Conservation (phyloP, 2,888 invertebrate species). For the Patella depressa region DNA sequence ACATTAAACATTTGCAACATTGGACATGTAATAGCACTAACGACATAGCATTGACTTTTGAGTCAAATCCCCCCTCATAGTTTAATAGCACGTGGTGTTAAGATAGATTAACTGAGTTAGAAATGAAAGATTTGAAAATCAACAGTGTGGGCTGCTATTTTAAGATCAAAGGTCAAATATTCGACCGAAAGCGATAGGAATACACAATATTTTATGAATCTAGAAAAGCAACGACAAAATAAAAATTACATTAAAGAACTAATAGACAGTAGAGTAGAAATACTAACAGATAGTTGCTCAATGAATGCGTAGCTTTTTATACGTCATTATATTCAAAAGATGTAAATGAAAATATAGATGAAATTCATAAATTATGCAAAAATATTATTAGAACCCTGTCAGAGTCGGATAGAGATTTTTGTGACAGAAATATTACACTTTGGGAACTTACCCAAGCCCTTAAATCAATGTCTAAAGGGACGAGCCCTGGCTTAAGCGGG, state of each 20-base stretch:
- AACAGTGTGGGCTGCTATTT: background rate
- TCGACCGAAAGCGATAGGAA: background rate
- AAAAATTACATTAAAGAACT: background rate
- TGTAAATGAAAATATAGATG: too few species aligned
- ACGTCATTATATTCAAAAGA: too few species aligned
- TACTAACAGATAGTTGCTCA: too few species aligned
- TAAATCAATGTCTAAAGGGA: slow-evolving; percentile 30
- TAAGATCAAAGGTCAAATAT: background rate
- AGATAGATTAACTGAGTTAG: too few species aligned
- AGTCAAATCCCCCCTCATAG: too few species aligned
- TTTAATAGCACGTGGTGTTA: too few species aligned
- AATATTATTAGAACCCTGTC: background rate
- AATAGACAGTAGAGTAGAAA: background rate
- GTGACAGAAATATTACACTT: slow-evolving; percentile 13
- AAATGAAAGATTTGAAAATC: too few species aligned
- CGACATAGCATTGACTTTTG: too few species aligned
- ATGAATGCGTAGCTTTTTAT: too few species aligned
- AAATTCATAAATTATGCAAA: too few species aligned
- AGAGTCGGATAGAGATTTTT: background rate
- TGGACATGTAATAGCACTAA: too few species aligned
- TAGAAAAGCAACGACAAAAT: background rate
- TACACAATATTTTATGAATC: background rate
- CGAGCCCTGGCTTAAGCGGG: slow-evolving; percentile 18
- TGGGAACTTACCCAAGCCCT: slow-evolving; percentile 21
- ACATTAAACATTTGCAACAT: too few species aligned